phyloP scores from a whole-genome alignment of 2,113 vertebrate genomes.

The Syrrhaptes paradoxus region DNA sequence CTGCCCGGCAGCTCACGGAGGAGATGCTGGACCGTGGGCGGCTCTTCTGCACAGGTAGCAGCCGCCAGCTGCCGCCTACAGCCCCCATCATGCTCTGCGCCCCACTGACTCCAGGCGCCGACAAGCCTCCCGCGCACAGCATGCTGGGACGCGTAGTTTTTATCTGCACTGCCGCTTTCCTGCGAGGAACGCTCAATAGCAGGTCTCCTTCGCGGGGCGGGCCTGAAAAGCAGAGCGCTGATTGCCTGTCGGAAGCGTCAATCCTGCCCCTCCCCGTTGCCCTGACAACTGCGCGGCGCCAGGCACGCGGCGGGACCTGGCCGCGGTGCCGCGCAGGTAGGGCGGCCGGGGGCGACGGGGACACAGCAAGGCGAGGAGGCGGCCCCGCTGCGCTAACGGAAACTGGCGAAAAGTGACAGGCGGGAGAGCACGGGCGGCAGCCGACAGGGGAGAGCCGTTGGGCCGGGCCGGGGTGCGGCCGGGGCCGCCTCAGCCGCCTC shows the following conservation, averaged over 20 bases:
- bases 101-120: rapidly evolving
- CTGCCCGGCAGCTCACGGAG: not conserved
- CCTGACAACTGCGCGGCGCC: not conserved
- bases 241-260: not conserved
- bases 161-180: rapidly evolving
- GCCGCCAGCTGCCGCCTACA: not conserved
- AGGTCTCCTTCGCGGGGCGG: not conserved
- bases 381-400: not conserved
- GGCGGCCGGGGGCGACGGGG: not conserved
- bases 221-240: not conserved
- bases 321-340: not conserved
- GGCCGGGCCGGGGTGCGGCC: no score
- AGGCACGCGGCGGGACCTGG: not conserved
- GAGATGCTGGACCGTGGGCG: rapidly evolving
- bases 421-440: not conserved
- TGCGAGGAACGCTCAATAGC: rapidly evolving
- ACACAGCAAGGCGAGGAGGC: not conserved
- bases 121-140: rapidly evolving
- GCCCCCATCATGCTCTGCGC: not conserved
- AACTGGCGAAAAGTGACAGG: not conserved
- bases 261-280: not conserved
- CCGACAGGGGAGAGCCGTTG: not conserved
- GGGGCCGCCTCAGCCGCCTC: not conserved
- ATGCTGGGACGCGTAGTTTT: not conserved
- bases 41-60: rapidly evolving